phyloP scores from a whole-genome alignment of 37 sponge, comb jelly and placozoan genomes.

The Cladorhizidae sp. region DNA sequence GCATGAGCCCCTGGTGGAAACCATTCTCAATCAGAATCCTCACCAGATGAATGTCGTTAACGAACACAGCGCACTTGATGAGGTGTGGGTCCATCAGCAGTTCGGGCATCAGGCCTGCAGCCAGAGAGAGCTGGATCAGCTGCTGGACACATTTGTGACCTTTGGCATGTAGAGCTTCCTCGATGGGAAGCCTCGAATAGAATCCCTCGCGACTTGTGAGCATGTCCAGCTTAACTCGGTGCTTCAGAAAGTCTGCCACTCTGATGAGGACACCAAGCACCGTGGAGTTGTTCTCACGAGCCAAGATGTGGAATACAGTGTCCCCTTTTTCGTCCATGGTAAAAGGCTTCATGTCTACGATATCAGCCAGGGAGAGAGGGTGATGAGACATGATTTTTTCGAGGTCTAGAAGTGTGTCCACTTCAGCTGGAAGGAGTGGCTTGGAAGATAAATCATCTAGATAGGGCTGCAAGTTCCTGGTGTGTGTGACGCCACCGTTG shows the following conservation, averaged over 20 bases:
- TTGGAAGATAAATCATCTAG: neutral
- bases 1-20: conserved; percentile 24
- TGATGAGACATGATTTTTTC: neutral
- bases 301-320: conserved; percentile 59
- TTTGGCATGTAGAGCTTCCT: conserved; percentile 32
- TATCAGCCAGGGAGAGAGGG: conserved; percentile 13
- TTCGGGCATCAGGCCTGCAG: neutral
- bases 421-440: neutral
- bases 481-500: too few species aligned
- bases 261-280: conserved; percentile 41
- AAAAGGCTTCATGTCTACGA: conserved; percentile 34
- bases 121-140: conserved; percentile 19
- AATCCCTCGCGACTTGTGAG: conserved; percentile 17
- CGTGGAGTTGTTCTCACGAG: conserved; percentile 22
- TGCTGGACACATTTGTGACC: conserved; percentile 38
- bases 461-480: too few species aligned
- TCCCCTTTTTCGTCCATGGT: conserved; percentile 18
- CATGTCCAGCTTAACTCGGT: conserved; percentile 11
- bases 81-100: conserved; percentile 26
- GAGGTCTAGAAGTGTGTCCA: neutral
- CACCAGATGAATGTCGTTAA: conserved; percentile 15
- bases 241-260: conserved; percentile 30
- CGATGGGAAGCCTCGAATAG: conserved; percentile 22
- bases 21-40: conserved; percentile 56
- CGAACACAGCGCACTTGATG: conserved; percentile 36